Evolutionary conservation across 2,113 vertebrate species (phyloP), one percentile per base, ranked within the genome.

Genomic region (Podarcis muralis): DNA sequence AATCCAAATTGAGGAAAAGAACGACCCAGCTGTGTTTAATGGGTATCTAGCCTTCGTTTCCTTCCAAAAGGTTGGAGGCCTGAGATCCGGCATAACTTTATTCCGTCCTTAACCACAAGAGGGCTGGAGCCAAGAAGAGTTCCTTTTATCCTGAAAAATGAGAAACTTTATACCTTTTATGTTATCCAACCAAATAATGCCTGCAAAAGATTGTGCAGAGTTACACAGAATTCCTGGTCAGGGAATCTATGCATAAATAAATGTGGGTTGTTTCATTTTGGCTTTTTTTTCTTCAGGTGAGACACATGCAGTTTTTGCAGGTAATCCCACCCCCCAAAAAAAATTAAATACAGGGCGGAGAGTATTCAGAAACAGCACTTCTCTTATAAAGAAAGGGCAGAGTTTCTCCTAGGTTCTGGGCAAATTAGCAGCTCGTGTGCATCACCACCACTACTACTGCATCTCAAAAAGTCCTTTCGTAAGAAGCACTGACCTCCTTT

Each of bases 41-140:
- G 59, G 3, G 59, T 62, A 62, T 62, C 15, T 20, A 62, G 59
- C 59, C 59, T 57, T 53, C 1, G 2, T 22, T 2, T 53, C 48
- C 35, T 43, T 6, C 13, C 9, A 16, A 27, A 25, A 78, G 35
- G 35, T 6, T 76, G 35, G 6, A 20, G 69, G 8, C 4, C 11
- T n/a, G 69, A 13, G 25, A 25, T 27, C 35, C 1, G 22, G 22
- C 3, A 3, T 65, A 20, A 77, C 5, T 68, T 68, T 87, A 69
- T 86, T 79, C 85, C 43, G 6, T 71, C 13, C n/a, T 68, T 71
- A 65, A 80, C 76, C 85, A 71, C 85, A 71, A 80, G 77, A 80
- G 77, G 85, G 85, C 85, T 79, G 62, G n/a, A 3, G 32, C n/a
- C 23, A 71, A 27, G 35, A 15, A 40, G n/a, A 57, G 13, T 37